A percentile compares a stretch with the other conserved stretches of the same genome.
These are phyloP conservation scores for Thunnus thynnus DNA, from an alignment of 2,113 vertebrate genomes.

Conservation along the genomic window DNA sequence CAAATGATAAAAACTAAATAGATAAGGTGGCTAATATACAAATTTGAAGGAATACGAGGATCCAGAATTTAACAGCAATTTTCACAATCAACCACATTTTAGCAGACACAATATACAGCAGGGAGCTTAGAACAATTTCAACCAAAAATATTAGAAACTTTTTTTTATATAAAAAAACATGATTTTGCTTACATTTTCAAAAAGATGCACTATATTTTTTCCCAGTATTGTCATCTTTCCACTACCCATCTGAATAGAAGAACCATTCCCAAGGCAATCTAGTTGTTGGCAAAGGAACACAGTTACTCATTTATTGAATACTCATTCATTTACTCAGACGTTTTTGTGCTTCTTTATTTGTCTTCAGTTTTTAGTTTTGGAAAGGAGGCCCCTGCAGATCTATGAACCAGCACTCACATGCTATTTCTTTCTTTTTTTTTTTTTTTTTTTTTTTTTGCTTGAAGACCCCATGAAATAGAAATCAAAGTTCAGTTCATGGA, in stretches of 20 bases:
- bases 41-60: constrained; percentile 83
- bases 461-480: constrained; percentile 61
- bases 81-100: constrained; percentile 87
- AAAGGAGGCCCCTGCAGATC: constrained; percentile 85
- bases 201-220: constrained; percentile 65
- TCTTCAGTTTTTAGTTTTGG: constrained; percentile 71
- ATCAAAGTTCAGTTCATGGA: constrained; percentile 32
- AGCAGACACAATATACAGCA: constrained; percentile 88
- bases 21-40: constrained; percentile 86
- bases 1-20: constrained; percentile 72
- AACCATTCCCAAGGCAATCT: constrained; percentile 89
- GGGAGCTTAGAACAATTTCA: constrained; percentile 73
- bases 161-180: constrained; percentile 67
- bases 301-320: constrained; percentile 85
- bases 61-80: constrained; percentile 86
- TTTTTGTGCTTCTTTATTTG: constrained; percentile 93
- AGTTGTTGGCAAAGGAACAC: constrained; percentile 92
- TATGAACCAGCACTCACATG: constrained; percentile 54
- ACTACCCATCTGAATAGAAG: constrained; percentile 43
- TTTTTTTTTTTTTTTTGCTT: constrained; percentile 23
- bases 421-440: constrained; percentile 1
- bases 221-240: constrained; percentile 54
- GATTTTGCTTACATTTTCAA: constrained; percentile 65
- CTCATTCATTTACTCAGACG: constrained; percentile 60
- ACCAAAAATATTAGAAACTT: constrained; percentile 72